These are phyloP conservation scores for Adelosebastes latens DNA, from an alignment of 2,797 vertebrate species.

Conservation along the genomic window DNA sequence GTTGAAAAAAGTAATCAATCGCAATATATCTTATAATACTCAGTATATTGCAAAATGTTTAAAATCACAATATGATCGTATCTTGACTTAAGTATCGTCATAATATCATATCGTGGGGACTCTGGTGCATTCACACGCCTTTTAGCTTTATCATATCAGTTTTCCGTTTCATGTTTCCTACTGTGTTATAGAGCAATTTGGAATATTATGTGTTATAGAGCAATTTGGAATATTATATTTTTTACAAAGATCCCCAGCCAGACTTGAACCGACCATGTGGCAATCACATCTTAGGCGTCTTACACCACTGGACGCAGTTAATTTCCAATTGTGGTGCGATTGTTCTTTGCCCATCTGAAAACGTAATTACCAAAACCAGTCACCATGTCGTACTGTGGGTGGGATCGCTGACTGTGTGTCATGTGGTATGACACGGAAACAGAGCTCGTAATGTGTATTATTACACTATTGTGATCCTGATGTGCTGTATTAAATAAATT, in stretches of 20 bases:
- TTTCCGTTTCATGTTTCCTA: background rate
- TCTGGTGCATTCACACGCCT: too few species aligned
- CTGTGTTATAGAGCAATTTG: background rate
- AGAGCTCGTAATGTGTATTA: background rate
- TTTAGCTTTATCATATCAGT: background rate
- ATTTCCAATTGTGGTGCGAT: slow-evolving; percentile 29
- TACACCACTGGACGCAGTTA: background rate
- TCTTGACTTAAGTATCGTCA: too few species aligned
- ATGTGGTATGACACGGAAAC: background rate
- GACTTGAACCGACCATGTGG: background rate
- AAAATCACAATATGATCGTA: too few species aligned
- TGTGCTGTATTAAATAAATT: background rate
- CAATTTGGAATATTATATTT: background rate
- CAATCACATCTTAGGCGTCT: background rate
- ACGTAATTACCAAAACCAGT: slow-evolving; percentile 46
- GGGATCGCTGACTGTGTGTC: slow-evolving; percentile 6
- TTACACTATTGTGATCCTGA: background rate
- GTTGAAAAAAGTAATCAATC: too few species aligned
- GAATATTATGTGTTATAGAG: background rate
- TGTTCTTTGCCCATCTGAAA: slow-evolving; percentile 3
- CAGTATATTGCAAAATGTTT: too few species aligned
- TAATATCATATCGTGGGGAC: too few species aligned
- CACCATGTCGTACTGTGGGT: background rate
- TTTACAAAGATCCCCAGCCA: background rate
- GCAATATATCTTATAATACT: too few species aligned